Conservation (phyloP, 2,888 invertebrate genomes). For the Palloptera scutellata region DNA sequence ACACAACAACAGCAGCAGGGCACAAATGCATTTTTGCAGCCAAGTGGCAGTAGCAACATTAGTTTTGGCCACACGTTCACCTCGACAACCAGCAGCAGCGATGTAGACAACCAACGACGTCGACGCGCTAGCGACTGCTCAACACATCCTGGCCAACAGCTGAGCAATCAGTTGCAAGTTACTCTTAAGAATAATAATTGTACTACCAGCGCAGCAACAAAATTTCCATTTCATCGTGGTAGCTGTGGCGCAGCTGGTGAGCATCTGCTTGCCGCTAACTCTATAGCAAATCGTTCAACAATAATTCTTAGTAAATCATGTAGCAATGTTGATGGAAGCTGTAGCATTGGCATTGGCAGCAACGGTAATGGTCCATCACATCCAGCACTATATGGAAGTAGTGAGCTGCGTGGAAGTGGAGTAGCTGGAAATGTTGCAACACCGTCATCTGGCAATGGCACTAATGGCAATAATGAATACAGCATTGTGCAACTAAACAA, state of each 20-base stretch:
- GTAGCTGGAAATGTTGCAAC: slow-evolving; percentile 37
- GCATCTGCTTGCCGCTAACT: slow-evolving; percentile 59
- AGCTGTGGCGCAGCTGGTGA: slow-evolving; percentile 62
- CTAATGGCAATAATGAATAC: slow-evolving; percentile 60
- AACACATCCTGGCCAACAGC: slow-evolving; percentile 40
- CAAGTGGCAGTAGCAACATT: slow-evolving; percentile 29
- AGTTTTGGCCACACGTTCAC: background rate
- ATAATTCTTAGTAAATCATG: slow-evolving; percentile 63
- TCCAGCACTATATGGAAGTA: slow-evolving; percentile 43
- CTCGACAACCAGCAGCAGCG: no score
- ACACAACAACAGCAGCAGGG: slow-evolving; percentile 34
- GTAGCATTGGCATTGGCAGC: slow-evolving; percentile 24
- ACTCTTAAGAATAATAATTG: slow-evolving; percentile 61
- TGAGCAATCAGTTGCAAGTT: slow-evolving; percentile 57
- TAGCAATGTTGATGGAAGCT: slow-evolving; percentile 58
- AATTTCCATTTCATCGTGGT: slow-evolving; percentile 58
- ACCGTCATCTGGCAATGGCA: slow-evolving; percentile 33
- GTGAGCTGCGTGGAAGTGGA: slow-evolving; percentile 46
- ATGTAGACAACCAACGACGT: slow-evolving; percentile 50
- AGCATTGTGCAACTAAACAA: slow-evolving; percentile 63
- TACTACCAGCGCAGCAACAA: slow-evolving; percentile 36
- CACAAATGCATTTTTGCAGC: slow-evolving; percentile 43
- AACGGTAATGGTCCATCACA: slow-evolving; percentile 36
- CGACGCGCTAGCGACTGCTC: slow-evolving; percentile 59
- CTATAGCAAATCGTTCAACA: slow-evolving; percentile 61